Base-by-base conservation (phyloP, 2,113 vertebrate genomes). In the Percina caprodes region DNA sequence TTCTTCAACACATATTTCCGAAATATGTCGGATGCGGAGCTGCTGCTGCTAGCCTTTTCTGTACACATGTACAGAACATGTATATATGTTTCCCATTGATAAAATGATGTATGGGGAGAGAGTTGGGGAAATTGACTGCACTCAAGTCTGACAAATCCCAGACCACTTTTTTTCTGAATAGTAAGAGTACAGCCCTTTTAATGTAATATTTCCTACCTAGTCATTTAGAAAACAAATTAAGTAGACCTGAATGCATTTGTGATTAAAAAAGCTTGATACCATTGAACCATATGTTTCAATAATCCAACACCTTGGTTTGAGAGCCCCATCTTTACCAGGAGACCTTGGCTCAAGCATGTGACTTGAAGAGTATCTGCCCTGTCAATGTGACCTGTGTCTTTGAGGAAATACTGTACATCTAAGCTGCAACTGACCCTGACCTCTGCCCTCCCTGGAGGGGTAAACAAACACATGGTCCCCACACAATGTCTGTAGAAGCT, bases 361-460 rank as follows among this genome's bases (percentile, higher is more conserved):
- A 55, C 10, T 9, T 42, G 39, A 42, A 42, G 39, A 30, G 56
- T 0, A 9, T 70, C 6, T 24, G 2, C 0, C 21, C 23, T 48
- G n/a, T 1, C 5, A 11, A 66, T 30, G 18, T 60, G 58, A 59
- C 14, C 26, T 15, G 16, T 55, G 35, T 12, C 19, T 49, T 79
- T 48, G 26, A 60, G 63, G n/a, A 19, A 86, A 70, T 9, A 5
- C 21, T 24, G 33, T 33, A n/a, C 19, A 19, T 82, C 39, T 67
- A 13, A 19, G 46, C 30, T 77, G 6, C 4, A 35, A 61, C 51
- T 48, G 15, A 78, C 69, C 59, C n/a, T 19, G 24, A 82, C 73
- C 66, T 80, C 26, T 66, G 69, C 84, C 48, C 5, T 76, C 54
- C 48, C 55, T 56, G 30, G 24, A 61, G 66, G 54, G 60, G 59